Percentiles rank a stretch among this genome's conserved stretches.
These are phyloP conservation scores for Timema podura DNA, from an alignment of 2,888 invertebrate genomes.

Conservation along the genomic window DNA sequence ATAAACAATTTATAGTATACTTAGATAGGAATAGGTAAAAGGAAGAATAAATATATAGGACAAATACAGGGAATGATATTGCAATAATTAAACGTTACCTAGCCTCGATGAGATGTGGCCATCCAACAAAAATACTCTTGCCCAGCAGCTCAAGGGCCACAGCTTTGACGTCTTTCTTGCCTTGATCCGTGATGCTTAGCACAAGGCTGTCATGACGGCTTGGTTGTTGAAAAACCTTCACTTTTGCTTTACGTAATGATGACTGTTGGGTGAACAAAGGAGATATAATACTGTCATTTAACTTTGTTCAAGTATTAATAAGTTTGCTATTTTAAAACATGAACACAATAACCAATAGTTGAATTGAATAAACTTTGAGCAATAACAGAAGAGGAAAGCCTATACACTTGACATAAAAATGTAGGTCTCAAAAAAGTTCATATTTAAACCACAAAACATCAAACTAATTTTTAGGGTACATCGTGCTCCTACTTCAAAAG, in stretches of 20 bases:
- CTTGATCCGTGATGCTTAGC: slow-evolving; percentile 53
- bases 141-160: slow-evolving; percentile 65
- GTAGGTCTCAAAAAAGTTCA: no score
- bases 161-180: slow-evolving; percentile 43
- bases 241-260: slow-evolving; percentile 59
- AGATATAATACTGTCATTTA: no score
- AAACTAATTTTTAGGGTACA: no score
- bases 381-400: no score
- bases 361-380: no score
- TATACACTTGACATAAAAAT: no score
- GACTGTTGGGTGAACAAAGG: slow-evolving; percentile 49
- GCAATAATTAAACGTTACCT: slow-evolving; percentile 43
- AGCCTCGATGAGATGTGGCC: slow-evolving; percentile 91
- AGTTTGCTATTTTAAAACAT: no score
- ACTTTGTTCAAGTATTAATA: no score
- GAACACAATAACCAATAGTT: no score
- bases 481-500: no score
- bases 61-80: no score
- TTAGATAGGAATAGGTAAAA: neutral
- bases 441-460: no score
- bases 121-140: slow-evolving; percentile 73
- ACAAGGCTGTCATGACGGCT: slow-evolving; percentile 82
- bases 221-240: slow-evolving; percentile 84
- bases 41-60: neutral
- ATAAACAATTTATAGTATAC: neutral